A percentile compares a stretch with the other conserved stretches of the same genome.
These are phyloP conservation scores for Odontamblyopus lacepedii DNA, from an alignment of 2,797 vertebrate species.

Conservation along the genomic window DNA sequence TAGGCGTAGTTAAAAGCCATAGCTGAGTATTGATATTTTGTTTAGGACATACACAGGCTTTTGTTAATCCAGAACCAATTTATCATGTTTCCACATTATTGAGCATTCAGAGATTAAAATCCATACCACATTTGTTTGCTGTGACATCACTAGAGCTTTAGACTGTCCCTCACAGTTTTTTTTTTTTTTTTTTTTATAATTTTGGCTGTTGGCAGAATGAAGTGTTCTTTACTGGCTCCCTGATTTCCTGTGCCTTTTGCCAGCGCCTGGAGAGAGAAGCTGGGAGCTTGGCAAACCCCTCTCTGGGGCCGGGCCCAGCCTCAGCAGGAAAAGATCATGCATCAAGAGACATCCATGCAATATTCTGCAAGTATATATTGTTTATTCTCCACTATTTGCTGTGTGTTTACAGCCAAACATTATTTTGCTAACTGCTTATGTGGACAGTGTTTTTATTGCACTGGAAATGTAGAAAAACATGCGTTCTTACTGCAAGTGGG, in stretches of 20 bases:
- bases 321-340: conserved; percentile 1
- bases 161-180: conserved; percentile 51
- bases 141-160: conserved; percentile 20
- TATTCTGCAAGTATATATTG: conserved; percentile 4
- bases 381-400: too few species aligned
- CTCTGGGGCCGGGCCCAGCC: conserved; percentile 40
- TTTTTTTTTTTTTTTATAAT: conserved; percentile 33
- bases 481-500: too few species aligned
- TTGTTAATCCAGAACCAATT: too few species aligned
- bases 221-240: conserved; percentile 48
- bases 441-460: too few species aligned
- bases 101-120: background rate
- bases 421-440: too few species aligned
- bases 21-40: too few species aligned
- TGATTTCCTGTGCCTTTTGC: conserved; percentile 48
- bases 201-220: conserved; percentile 53
- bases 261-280: conserved; percentile 49
- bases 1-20: too few species aligned
- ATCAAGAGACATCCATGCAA: conserved; percentile 13
- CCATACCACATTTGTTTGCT: conserved; percentile 1
- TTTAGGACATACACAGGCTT: too few species aligned
- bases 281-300: conserved; percentile 38
- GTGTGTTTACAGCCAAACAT: too few species aligned
- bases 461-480: too few species aligned
- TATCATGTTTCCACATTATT: background rate